A percentile compares a stretch with the other conserved stretches of the same genome.
phyloP scores from a whole-genome alignment of 2,888 invertebrate genomes.

The Heliconius ethilla region DNA sequence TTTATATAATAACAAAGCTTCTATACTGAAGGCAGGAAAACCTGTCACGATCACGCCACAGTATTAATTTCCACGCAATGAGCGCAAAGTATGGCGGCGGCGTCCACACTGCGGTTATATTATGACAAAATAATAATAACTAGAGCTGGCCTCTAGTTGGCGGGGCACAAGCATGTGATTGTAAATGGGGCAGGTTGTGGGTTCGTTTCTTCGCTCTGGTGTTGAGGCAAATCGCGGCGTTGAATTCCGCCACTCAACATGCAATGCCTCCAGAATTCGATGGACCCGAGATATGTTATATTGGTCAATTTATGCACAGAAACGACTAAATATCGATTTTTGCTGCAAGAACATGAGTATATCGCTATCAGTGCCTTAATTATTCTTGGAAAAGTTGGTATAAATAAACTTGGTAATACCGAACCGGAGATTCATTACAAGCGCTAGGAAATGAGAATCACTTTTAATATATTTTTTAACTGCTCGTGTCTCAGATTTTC shows the following conservation, averaged over 20 bases:
- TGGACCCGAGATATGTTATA: too few relatives aligned
- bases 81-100: constrained; percentile 24
- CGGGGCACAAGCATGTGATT: too few relatives aligned
- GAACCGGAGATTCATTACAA: constrained; percentile 17
- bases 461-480: background rate
- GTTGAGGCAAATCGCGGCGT: too few relatives aligned
- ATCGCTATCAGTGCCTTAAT: background rate
- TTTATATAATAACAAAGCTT: too few relatives aligned
- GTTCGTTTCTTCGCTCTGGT: too few relatives aligned
- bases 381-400: background rate
- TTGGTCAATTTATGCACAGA: background rate
- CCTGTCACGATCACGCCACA: too few relatives aligned
- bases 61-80: too few relatives aligned
- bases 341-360: background rate
- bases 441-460: constrained; percentile 11
- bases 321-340: background rate
- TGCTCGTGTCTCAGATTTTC: background rate
- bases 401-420: background rate
- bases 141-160: too few relatives aligned
- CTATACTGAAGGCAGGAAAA: background rate
- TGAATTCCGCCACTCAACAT: too few relatives aligned
- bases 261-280: too few relatives aligned
- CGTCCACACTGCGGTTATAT: background rate
- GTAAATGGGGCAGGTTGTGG: too few relatives aligned
- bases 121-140: background rate